Conservation (phyloP, 2,797 vertebrate genomes). For the Acanthiza pusilla region DNA sequence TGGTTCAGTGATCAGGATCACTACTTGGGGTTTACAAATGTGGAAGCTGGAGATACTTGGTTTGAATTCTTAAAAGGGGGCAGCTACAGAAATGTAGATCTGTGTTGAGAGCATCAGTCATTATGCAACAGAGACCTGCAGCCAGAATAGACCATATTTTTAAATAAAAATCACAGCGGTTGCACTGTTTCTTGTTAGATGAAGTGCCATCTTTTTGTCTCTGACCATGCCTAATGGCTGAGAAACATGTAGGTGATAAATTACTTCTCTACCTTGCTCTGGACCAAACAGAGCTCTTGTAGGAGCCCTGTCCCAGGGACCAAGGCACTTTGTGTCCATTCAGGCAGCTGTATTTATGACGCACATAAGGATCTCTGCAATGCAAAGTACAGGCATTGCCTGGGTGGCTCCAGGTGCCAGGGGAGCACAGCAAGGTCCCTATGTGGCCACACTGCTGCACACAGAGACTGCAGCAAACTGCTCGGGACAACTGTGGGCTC, state of each 20-base stretch:
- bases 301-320: not conserved
- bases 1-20: not conserved
- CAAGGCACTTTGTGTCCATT: not conserved
- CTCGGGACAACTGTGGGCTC: fast-evolving
- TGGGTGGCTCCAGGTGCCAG: not conserved
- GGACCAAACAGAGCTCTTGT: not conserved
- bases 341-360: not conserved
- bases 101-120: not conserved
- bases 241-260: not conserved
- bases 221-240: not conserved
- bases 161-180: not conserved
- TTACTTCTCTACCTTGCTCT: not conserved
- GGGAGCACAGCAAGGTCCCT: not conserved
- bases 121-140: not conserved
- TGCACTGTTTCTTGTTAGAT: not conserved
- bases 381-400: not conserved
- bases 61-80: not conserved
- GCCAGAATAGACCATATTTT: not conserved
- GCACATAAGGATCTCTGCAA: not conserved
- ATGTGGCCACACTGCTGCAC: not conserved
- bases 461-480: not conserved
- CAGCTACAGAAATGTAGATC: not conserved
- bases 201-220: not conserved
- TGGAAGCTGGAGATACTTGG: not conserved
- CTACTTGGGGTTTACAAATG: not conserved